Conservation (phyloP, 1,140 invertebrate genomes). For the Anagrus nilaparvatae region DNA sequence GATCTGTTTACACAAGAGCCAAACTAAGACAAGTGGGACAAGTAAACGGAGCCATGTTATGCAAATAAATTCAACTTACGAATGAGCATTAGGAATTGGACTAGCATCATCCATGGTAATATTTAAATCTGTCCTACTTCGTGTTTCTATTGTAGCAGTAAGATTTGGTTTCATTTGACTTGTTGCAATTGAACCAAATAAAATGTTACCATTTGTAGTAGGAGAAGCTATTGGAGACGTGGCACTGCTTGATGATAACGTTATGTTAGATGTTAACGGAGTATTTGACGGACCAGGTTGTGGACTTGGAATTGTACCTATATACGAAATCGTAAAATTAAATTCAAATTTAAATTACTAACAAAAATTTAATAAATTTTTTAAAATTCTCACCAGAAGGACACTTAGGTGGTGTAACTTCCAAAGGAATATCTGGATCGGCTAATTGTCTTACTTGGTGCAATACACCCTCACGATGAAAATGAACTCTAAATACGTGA, state of each 20-base stretch:
- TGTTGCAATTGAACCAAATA: conserved; percentile 37
- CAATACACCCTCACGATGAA: conserved; percentile 88
- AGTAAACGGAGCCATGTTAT: too few species aligned
- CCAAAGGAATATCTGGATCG: conserved; percentile 53
- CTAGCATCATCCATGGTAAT: conserved; percentile 31
- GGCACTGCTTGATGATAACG: conserved; percentile 37
- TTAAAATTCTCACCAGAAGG: conserved; percentile 30
- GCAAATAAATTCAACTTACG: conserved; percentile 29
- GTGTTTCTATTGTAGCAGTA: conserved; percentile 36
- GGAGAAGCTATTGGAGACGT: conserved; percentile 40
- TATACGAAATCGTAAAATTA: conserved; percentile 10
- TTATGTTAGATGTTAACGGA: conserved; percentile 34
- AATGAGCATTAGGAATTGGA: conserved; percentile 34
- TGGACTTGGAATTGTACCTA: conserved; percentile 40
- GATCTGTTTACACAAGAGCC: too few species aligned
- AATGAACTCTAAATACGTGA: conserved; percentile 88
- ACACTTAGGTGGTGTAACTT: conserved; percentile 50
- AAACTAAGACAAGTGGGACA: too few species aligned
- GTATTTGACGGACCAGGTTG: conserved; percentile 42
- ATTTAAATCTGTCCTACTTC: conserved; percentile 35
- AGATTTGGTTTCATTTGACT: conserved; percentile 38
- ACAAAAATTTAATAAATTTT: background rate
- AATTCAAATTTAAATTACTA: background rate
- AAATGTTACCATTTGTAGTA: conserved; percentile 39
- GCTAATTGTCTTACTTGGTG: conserved; percentile 79